Evolutionary conservation across 1,140 invertebrate genomes (phyloP), one percentile per base, ranked within the genome.

Genomic region (Trachymyrmex cornetzi): DNA sequence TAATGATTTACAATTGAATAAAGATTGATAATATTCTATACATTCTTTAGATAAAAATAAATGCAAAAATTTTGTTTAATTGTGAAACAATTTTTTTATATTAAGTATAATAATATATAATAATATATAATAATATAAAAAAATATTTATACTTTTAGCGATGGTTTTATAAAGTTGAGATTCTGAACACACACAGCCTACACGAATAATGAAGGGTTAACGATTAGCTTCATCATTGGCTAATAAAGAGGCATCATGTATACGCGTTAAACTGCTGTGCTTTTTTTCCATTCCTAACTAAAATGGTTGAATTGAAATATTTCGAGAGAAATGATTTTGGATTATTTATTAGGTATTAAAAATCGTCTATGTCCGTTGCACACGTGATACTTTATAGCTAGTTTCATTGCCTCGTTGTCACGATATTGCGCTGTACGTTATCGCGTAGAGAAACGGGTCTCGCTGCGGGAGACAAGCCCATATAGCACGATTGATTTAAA

Each of bases 401-500:
- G 38, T 50, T 79, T 66, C 34, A 79, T 79, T 30, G 59, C 34
- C 44, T 66, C 61, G 38, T 64, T 79, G 19, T 79, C 34, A 11
- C 66, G 38, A 48, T 77, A 64, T 77, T 48, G 74, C 44, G 24
- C 24, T 64, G 30, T 75, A 59, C 6, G 30, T 38, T 57, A 79
- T 79, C 24, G 44, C 59, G 59, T n/a, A 16, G 77, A 27, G 38
- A 79, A 79, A 66, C 44, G 6, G 59, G 19, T 57, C 72, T 75
- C 74, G 22, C 22, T 79, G 77, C 59, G 22, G 22, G 38, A 61
- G 74, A 79, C 77, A 66, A 79, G 77, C 59, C 16, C 59, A 22
- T 79, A 64, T 64, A 38, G 16, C 11, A 63, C 38, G 44, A 79
- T 79, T 79, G 77, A 79, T 79, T 79, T 79, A 66, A 79, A 79